Percentiles rank a stretch among this genome's conserved stretches.
phyloP scores from a whole-genome alignment of 2,888 invertebrate species.

The Charanyca ferruginea region DNA sequence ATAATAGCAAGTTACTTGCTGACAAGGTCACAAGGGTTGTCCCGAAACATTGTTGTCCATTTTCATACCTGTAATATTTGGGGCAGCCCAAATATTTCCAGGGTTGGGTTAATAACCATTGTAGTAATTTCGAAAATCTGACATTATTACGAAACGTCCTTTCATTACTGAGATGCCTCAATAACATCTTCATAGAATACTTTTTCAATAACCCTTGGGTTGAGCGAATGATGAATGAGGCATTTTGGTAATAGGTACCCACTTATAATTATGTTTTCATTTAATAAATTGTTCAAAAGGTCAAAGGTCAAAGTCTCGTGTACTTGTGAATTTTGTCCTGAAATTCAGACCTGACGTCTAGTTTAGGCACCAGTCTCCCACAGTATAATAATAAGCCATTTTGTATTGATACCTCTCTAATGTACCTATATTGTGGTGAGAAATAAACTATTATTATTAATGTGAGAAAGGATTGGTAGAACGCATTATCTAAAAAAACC shows the following conservation, averaged over 20 bases:
- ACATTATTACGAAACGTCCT: slow-evolving; percentile 68
- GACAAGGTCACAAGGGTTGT: not conserved
- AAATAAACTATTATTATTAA: too few relatives aligned
- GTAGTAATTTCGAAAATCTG: slow-evolving; percentile 68
- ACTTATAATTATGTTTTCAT: not conserved
- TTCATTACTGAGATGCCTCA: slow-evolving; percentile 69
- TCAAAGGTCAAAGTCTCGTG: not conserved
- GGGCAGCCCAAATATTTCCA: slow-evolving; percentile 35
- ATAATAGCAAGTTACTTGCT: not conserved
- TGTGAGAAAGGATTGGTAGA: too few relatives aligned
- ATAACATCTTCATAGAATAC: slow-evolving; percentile 69
- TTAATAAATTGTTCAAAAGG: slow-evolving; percentile 18
- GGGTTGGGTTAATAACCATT: slow-evolving; percentile 28
- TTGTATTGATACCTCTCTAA: too few relatives aligned
- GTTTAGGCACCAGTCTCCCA: too few relatives aligned
- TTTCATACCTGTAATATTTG: slow-evolving; percentile 21
- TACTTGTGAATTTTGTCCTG: too few relatives aligned
- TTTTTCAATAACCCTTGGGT: slow-evolving; percentile 66
- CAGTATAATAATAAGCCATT: too few relatives aligned
- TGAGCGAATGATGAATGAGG: not conserved
- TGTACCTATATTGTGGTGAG: too few relatives aligned
- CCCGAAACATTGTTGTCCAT: slow-evolving; percentile 23
- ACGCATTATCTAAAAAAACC: too few relatives aligned
- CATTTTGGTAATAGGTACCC: not conserved
- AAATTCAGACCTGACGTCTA: too few relatives aligned